Evolutionary conservation across 1,140 invertebrate species (phyloP), one percentile per base, ranked within the genome.

Genomic region (Nasonia vitripennis): DNA sequence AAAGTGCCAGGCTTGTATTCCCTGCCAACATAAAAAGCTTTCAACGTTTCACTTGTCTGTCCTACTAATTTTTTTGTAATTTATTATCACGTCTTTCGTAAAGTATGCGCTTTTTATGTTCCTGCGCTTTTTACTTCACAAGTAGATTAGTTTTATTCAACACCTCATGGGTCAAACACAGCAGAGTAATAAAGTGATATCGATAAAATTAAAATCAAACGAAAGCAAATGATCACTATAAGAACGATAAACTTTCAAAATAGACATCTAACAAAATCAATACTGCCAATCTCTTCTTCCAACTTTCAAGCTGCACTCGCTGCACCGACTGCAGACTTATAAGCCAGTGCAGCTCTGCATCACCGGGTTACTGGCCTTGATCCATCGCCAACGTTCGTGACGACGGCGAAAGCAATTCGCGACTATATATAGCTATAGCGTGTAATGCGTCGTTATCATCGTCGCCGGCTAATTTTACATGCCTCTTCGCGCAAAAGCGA

Each of bases 291-390:
- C 20, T 51, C 48, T n/a, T 62, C 55, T 20, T 62, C 7, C n/a
- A n/a, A 62, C 3, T 62, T 62, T 62, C 55, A 7, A 20, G 17
- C 20, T 62, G 17, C 17, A 62, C 41, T 45, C 41, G 10, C 9
- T 62, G 17, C 20, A 20, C 17, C 55, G 20, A 62, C 55, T 4
- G 23, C 55, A 83, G 31, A 20, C 27, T 27, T 27, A 17, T 20
- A 14, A 67, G 27, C 27, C 1, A 27, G 62, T 17, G 62, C 12
- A 67, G n/a, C 1, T 10, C 23, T 71, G 27, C 20, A 31, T 90
- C 90, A 91, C 86, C 90, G 88, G 89, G 89, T 90, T 90, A 91
- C 90, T 91, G 91, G 91, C 91, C 92, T 93, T 93, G 92, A 93
- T 92, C 89, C 70, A 84, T 51, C 79, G 92, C 92, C 91, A 93